Percentiles rank a stretch among this genome's conserved stretches.
These are phyloP conservation scores for Hypena proboscidalis DNA, from an alignment of 2,888 invertebrate genomes.

Conservation along the genomic window DNA sequence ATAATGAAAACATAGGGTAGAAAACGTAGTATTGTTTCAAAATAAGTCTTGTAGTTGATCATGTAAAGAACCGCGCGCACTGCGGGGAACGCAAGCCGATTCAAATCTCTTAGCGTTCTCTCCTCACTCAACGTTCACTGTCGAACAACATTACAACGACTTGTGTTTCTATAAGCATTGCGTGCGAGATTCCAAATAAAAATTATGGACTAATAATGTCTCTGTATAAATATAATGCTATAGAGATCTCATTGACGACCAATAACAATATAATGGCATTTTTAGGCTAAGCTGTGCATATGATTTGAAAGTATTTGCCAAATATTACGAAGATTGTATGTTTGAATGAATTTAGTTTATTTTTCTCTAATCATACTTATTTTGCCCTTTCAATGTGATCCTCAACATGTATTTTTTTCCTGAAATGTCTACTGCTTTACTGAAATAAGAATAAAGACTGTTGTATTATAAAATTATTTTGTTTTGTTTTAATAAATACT, in stretches of 20 bases:
- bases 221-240: slow-evolving; percentile 75
- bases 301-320: slow-evolving; percentile 58
- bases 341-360: slow-evolving; percentile 52
- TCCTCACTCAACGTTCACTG: too few species aligned
- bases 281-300: slow-evolving; percentile 78
- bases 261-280: slow-evolving; percentile 83
- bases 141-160: too few species aligned
- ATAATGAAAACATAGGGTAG: slow-evolving; percentile 67
- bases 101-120: too few species aligned
- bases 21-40: slow-evolving; percentile 72
- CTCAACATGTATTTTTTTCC: slow-evolving; percentile 63
- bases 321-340: slow-evolving; percentile 45
- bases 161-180: too few species aligned
- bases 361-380: slow-evolving; percentile 54
- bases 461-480: slow-evolving; percentile 81
- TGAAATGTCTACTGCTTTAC: slow-evolving; percentile 78
- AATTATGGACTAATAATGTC: slow-evolving; percentile 71
- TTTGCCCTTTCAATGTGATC: slow-evolving; percentile 69
- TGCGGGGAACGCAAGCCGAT: too few species aligned
- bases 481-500: slow-evolving; percentile 75
- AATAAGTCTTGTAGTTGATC: slow-evolving; percentile 69
- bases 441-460: slow-evolving; percentile 84
- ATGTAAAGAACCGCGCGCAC: too few species aligned
- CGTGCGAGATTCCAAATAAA: too few species aligned
- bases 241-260: slow-evolving; percentile 85